Base-by-base conservation (phyloP, 2,888 invertebrate genomes). In the Drosophila helvetica region DNA sequence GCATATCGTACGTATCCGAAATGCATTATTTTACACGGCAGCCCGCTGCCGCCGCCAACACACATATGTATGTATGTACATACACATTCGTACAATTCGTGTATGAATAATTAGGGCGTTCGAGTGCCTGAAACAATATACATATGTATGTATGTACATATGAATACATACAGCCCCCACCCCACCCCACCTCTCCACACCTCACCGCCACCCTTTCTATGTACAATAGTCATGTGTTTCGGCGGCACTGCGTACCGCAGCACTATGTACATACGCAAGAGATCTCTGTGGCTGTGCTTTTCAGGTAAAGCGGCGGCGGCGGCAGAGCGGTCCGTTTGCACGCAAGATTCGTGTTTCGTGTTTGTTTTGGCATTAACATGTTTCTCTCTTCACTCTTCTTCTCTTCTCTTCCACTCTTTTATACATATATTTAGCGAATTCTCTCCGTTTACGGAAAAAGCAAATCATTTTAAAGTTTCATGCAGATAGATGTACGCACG, bases 331-430 rank as follows among this genome's bases (percentile, higher is more conserved):
- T 22, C 42, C 50, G 55, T 64, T 46, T 47, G 50, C 58, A 72
- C 72, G 66, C 66, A 59, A 66, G 33, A 54, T 22, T 42, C 47
- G 51, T 52, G 55, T 74, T 18, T 42, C 43, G 46, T 52, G 59
- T 74, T 74, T 70, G 55, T 70, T 70, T 61, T 56, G 47, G 46
- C 59, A 53, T 60, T 72, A 74, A 51, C 59, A 74, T 59, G 38
- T 57, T 19, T 58, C 43, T 25, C 42, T 53, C 45, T 60, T 22
- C n/a, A 42, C 19, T 48, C 15, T 19, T 48, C 15, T 19, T n/a
- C 46, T 18, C 17, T 10, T 17, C 17, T 46, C 18, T 7, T n/a
- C 38, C 38, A n/a, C 7, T n/a, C 38, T 48, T 61, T 63, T 63
- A 43, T 58, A 51, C 27, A 27, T 58, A 33, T 47, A 33, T 42